A percentile compares a stretch with the other conserved stretches of the same genome.
These are phyloP conservation scores for Arctocebus calabarensis DNA, from an alignment of 2,797 vertebrate genomes.

Conservation along the genomic window DNA sequence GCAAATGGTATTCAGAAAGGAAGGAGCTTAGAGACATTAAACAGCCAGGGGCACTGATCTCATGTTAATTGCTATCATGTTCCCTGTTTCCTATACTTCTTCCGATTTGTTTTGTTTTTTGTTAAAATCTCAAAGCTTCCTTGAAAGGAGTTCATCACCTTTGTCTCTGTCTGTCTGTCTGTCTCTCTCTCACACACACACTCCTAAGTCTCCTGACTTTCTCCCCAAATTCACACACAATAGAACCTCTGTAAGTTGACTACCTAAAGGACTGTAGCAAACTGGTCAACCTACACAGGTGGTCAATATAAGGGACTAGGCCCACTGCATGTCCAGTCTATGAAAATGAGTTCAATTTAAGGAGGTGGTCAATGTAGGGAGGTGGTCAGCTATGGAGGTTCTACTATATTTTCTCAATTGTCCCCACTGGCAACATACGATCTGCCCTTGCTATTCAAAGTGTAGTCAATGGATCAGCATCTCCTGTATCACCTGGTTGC, in stretches of 20 bases:
- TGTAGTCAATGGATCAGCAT: not conserved
- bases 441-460: not conserved
- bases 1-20: not conserved
- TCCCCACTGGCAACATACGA: not conserved
- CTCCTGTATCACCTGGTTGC: not conserved
- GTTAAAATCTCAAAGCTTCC: not conserved
- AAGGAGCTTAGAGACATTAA: not conserved
- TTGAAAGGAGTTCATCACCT: not conserved
- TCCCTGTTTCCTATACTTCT: not conserved
- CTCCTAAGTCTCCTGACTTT: not conserved
- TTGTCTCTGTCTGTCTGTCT: not conserved
- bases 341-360: too few species aligned
- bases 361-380: too few species aligned
- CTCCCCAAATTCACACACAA: not conserved
- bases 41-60: not conserved
- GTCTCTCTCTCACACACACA: not conserved
- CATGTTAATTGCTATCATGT: not conserved
- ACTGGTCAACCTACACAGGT: too few species aligned
- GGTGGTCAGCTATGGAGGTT: too few species aligned
- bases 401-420: not conserved
- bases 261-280: too few species aligned
- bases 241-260: too few species aligned
- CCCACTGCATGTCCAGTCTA: too few species aligned
- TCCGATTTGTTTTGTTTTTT: not conserved
- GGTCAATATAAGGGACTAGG: too few species aligned